Base-by-base conservation (phyloP, 2,113 vertebrate species). In the Gallinago media region DNA sequence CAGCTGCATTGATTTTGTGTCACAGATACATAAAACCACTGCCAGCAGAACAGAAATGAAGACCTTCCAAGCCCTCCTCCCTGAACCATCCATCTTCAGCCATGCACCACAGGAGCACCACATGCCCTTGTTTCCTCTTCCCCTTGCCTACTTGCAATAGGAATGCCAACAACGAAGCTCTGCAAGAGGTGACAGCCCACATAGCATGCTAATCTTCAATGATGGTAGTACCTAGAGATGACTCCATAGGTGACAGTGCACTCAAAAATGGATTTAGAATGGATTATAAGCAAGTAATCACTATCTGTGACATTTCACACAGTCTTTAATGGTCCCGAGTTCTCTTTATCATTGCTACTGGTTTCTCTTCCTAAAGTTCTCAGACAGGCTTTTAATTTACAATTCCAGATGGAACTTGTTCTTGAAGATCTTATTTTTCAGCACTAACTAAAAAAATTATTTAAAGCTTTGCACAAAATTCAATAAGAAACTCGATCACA, bases 91-190 rank as follows among this genome's bases (percentile, higher is more conserved):
- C 8, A 2, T 36, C 66, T 92, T 55, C 59, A 49, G 31, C 26
- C 47, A 29, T 0, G 0, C 3, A 25, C 15, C 54, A 21, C 0
- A 0, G 27, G 9, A 74, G 31, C 12, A 85, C 18, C 3, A 0
- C 19, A 8, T 4, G 16, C 4, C 5, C 17, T 47, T 72, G 44
- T 38, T 54, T 66, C 38, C 40, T 32, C 59, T 61, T 59, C 25
- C 38, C 8, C 22, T 73, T 61, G 15, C 31, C 47, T 73, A 9
- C 32, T 50, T 34, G 27, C 36, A 27, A 70, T 36, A 61, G 18
- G 31, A 72, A 38, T 21, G 10, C 5, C 55, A 46, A n/a, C 25
- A 42, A n/a, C 0, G 0, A 84, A 84, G 61, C 25, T 67, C 36
- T 29, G 25, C 38, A 36, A 50, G 29, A 54, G n/a, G 29, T 6